Base-by-base conservation (phyloP, 2,888 invertebrate species). In the Drosophila phalerata region DNA sequence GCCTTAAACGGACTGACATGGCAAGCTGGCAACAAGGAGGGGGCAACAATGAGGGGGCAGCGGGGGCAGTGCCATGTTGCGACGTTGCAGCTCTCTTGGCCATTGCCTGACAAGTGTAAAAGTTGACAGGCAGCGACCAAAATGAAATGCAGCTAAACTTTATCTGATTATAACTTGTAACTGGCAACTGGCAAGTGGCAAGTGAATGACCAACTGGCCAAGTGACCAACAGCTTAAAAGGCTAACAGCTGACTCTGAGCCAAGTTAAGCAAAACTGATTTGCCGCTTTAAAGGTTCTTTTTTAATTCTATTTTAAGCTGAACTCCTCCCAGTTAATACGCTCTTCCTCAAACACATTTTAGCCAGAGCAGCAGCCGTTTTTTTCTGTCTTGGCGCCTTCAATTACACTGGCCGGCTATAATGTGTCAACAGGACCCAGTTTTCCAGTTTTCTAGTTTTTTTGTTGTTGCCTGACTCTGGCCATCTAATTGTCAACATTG, bases 1-100 rank as follows among this genome's bases (percentile, higher is more conserved):
- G 86, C 85, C 89, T 88, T 88, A 87, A 88, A 87, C 83, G 85
- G 85, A 70, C 76, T 79, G 80, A 55, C 74, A 37, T 40, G 22
- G 32, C 52, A 34, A 3, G 30, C 8, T 13, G 37, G 19, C 42
- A 55, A 42, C 38, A 13, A 13, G 34, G 28, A 30, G 10, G n/a
- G 38, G 10, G 10, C 34, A 22, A 45, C 19, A 8, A 38, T 0
- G 55, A 15, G 49, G 34, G n/a, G 45, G 53, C 34, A 38, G 32
- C 5, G 49, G 34, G n/a, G 45, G 53, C 34, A 38, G 32, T 6
- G 57, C 43, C 19, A 22, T 11, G 17, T 19, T 19, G 40, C 28
- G 53, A 40, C 40, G 37, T 34, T 56, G 48, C 51, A 34, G 32
- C 52, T 52, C 51, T 34, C 40, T 67, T 64, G 43, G 74, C 57